Base-by-base conservation (phyloP, 2,888 invertebrate genomes). In the Eutolmus rufibarbis region DNA sequence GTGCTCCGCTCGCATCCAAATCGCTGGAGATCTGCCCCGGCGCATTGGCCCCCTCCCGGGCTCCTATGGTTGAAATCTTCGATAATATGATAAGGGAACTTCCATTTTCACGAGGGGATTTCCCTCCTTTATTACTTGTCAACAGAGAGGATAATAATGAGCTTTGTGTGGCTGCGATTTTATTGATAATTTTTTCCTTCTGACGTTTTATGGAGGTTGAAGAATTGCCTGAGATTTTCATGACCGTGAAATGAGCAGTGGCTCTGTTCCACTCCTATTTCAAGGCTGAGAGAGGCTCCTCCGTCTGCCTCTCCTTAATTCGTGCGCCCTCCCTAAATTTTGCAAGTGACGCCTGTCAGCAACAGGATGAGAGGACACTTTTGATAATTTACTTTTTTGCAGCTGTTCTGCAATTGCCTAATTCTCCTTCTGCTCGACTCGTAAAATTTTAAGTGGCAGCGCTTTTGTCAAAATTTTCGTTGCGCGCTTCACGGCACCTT, bases 111-210 rank as follows among this genome's bases (percentile, higher is more conserved):
- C 84, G 84, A 84, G 84, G 81, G 84, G 84, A 84, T 84, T 84
- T 84, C 66, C 57, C 66, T 84, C 84, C 84, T 84, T 84, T 84
- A 84, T 84, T 84, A 84, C 84, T 84, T 84, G 84, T 84, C 84
- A 84, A 84, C 84, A 84, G 84, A 57, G 74, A 84, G 74, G 84
- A 84, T 84, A 84, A 84, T 84, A 84, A 84, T 84, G 84, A 84
- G 84, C 74, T 84, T 84, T 84, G 84, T 84, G 74, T 84, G 84
- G 84, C 84, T 84, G 84, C 84, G 84, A 84, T 84, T 84, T 84
- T 84, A 84, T 84, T 84, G 84, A 84, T 84, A 84, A 66, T 84
- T 84, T 57, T 84, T 84, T 84, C 74, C 74, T 40, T 84, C 66
- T 57, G 84, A 84, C 84, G 31, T 66, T 74, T 84, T 84, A 74